Conservation (phyloP, 2,888 invertebrate species). For the Apodemia mormo region DNA sequence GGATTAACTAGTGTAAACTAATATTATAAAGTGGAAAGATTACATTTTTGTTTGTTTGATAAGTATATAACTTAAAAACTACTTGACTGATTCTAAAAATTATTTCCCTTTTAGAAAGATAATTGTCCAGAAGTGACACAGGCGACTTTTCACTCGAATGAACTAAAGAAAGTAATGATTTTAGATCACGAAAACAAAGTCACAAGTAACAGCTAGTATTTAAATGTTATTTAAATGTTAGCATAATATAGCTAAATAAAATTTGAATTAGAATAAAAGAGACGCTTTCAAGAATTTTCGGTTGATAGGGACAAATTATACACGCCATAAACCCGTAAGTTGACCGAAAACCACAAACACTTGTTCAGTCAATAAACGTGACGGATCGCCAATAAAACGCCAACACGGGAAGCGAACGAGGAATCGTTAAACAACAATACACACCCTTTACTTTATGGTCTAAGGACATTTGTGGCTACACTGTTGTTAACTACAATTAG, state of each 20-base stretch:
- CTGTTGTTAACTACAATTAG: not conserved
- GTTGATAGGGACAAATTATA: not conserved
- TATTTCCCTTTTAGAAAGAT: no score
- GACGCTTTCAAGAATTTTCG: not conserved
- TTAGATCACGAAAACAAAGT: no score
- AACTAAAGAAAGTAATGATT: no score
- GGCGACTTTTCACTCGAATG: no score
- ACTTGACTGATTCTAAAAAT: no score
- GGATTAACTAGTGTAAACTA: no score
- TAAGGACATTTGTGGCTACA: conserved; percentile 1
- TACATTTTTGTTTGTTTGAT: no score
- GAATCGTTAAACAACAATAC: conserved; percentile 5
- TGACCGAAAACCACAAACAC: not conserved
- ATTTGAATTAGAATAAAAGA: not conserved
- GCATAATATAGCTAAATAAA: not conserved
- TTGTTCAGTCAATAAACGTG: not conserved
- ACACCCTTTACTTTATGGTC: not conserved
- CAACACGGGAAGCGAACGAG: not conserved
- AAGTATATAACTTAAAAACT: no score
- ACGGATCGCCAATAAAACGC: not conserved
- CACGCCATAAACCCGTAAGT: not conserved
- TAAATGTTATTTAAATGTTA: no score
- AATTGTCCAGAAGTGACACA: no score
- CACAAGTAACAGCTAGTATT: no score
- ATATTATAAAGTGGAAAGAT: no score